Evolutionary conservation across 2,113 vertebrate species (phyloP).

Genomic region (Phyllostomus discolor): DNA sequence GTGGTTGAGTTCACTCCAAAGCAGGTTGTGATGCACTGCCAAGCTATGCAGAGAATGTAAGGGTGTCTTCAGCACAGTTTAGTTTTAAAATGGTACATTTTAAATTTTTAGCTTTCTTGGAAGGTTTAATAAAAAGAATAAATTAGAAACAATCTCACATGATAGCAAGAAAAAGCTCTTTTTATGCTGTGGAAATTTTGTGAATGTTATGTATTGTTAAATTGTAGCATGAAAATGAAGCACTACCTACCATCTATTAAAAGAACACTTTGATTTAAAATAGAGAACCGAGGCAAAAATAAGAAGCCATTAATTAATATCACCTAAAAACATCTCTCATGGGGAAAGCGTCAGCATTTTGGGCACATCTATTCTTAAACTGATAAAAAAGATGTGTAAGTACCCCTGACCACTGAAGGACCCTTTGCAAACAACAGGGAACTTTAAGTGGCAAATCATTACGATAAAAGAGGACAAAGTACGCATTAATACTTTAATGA

Average conservation of each 20-base stretch:
- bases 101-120: not conserved
- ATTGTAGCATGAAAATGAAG: not conserved
- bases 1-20: not conserved
- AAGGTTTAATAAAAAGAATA: slow-evolving; percentile 15
- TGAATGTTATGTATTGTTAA: slow-evolving; percentile 15
- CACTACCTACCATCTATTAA: not conserved
- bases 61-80: not conserved
- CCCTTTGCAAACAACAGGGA: not conserved
- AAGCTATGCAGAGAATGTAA: not conserved
- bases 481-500: not conserved
- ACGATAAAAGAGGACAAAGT: not conserved
- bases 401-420: not conserved
- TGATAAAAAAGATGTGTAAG: not conserved
- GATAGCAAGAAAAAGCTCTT: slow-evolving; percentile 7
- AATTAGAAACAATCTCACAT: not conserved
- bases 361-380: not conserved
- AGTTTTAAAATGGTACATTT: not conserved
- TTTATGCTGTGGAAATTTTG: not conserved
- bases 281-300: not conserved
- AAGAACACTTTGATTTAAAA: slow-evolving; percentile 22
- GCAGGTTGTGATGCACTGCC: not conserved
- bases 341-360: not conserved
- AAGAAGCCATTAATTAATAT: not conserved
- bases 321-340: not conserved
- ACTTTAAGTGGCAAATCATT: not conserved